A percentile compares a stretch with the other conserved stretches of the same genome.
These are phyloP conservation scores for Azorinus chamasolen DNA, from an alignment of 2,888 invertebrate species.

Conservation along the genomic window DNA sequence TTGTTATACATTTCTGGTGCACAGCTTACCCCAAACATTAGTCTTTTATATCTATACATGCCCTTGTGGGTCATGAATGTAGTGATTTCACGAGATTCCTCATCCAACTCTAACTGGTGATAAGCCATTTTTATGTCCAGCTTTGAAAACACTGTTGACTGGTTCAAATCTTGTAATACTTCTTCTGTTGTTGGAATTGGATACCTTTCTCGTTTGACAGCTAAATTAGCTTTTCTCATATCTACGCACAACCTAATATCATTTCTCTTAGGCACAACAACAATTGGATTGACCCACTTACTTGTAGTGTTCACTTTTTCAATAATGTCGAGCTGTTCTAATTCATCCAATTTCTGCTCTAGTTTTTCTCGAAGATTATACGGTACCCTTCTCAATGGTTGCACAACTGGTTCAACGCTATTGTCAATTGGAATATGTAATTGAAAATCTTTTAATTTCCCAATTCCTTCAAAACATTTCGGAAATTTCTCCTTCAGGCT, in stretches of 20 bases:
- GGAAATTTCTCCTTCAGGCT: conserved; percentile 19
- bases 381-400: conserved; percentile 20
- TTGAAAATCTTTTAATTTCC: conserved; percentile 32
- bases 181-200: conserved; percentile 59
- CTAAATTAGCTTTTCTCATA: conserved; percentile 57
- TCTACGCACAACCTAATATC: conserved; percentile 65
- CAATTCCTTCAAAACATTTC: conserved; percentile 39
- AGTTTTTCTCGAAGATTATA: conserved; percentile 24
- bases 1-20: conserved; percentile 61
- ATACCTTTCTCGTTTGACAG: conserved; percentile 40
- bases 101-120: neutral
- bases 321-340: conserved; percentile 45
- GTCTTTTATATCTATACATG: conserved; percentile 40
- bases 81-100: conserved; percentile 43
- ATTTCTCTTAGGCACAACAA: conserved; percentile 45
- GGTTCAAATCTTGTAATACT: conserved; percentile 53
- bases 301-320: conserved; percentile 47
- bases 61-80: conserved; percentile 55
- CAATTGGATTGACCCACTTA: conserved; percentile 48
- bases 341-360: conserved; percentile 41
- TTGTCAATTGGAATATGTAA: conserved; percentile 23
- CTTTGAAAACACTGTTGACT: conserved; percentile 37
- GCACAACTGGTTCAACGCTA: conserved; percentile 11
- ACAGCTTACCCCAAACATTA: conserved; percentile 48
- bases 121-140: neutral